Conservation (phyloP, 2,888 invertebrate genomes). For the Plusia festucae region DNA sequence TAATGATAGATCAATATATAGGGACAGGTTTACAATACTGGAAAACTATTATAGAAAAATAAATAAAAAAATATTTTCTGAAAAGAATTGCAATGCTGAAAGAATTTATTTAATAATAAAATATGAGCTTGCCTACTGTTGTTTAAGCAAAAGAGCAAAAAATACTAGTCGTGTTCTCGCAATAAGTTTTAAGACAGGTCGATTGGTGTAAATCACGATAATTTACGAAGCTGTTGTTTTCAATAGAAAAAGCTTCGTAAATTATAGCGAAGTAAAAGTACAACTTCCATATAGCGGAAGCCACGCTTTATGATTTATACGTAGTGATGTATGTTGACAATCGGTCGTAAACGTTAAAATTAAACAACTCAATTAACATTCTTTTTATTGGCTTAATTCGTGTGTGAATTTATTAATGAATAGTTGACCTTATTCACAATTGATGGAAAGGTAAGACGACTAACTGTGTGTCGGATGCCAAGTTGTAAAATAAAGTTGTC, state of each 20-base stretch:
- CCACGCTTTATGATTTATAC: constrained; percentile 24
- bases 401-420: neutral
- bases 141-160: constrained; percentile 2
- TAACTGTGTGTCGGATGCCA: constrained; percentile 15
- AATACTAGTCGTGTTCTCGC: constrained; percentile 27
- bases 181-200: constrained; percentile 35
- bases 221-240: constrained; percentile 33
- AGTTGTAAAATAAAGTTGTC: constrained; percentile 16
- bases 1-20: constrained; percentile 3
- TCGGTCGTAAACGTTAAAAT: neutral
- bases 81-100: neutral
- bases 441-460: constrained; percentile 17
- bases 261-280: neutral
- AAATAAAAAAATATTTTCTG: neutral
- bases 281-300: constrained; percentile 31
- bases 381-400: constrained; percentile 7
- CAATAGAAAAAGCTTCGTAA: constrained; percentile 13
- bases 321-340: constrained; percentile 11
- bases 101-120: constrained; percentile 15
- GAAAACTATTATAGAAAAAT: constrained; percentile 1
- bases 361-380: neutral
- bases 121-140: constrained; percentile 30
- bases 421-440: constrained; percentile 14
- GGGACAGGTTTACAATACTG: constrained; percentile 9
- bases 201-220: constrained; percentile 27